These are phyloP conservation scores for Drosophila fungiperda DNA, from an alignment of 2,888 invertebrate species.

Conservation along the genomic window DNA sequence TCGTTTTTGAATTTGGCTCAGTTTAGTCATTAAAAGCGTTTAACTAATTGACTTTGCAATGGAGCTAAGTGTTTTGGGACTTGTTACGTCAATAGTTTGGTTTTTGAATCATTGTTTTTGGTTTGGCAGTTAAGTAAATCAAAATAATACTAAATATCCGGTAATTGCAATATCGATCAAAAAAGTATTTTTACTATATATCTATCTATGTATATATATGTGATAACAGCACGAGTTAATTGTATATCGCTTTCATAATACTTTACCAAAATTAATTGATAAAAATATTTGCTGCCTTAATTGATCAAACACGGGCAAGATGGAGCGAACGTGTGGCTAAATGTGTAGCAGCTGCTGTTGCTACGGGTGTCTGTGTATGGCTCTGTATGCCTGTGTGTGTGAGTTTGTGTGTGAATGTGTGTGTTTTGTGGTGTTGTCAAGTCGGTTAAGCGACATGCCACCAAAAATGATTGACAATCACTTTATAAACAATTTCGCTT, in stretches of 20 bases:
- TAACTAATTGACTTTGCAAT: slow-evolving; percentile 66
- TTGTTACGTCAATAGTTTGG: slow-evolving; percentile 29
- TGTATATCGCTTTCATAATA: not conserved
- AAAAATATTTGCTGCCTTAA: slow-evolving; percentile 37
- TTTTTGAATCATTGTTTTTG: not conserved
- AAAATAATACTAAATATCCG: not conserved
- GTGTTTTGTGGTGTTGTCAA: slow-evolving; percentile 60
- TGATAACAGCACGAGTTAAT: not conserved
- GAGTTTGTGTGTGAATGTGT: slow-evolving; percentile 29
- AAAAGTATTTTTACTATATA: not conserved
- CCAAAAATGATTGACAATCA: slow-evolving; percentile 80
- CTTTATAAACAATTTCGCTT: slow-evolving; percentile 76
- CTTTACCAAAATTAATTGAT: slow-evolving; percentile 17
- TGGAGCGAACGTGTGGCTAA: slow-evolving; percentile 41
- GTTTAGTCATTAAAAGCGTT: slow-evolving; percentile 64
- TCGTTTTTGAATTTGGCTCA: slow-evolving; percentile 55
- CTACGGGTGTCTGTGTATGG: not conserved
- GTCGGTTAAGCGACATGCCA: slow-evolving; percentile 78
- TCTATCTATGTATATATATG: not conserved
- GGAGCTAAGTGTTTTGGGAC: slow-evolving; percentile 40
- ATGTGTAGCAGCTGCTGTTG: slow-evolving; percentile 67
- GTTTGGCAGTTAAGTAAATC: slow-evolving; percentile 9
- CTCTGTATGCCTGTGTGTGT: slow-evolving; percentile 13
- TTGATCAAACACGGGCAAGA: slow-evolving; percentile 48
- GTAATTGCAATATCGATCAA: not conserved